Evolutionary conservation across 2,113 vertebrate species (phyloP), one percentile per base, ranked within the genome.

Genomic region (Conger conger): DNA sequence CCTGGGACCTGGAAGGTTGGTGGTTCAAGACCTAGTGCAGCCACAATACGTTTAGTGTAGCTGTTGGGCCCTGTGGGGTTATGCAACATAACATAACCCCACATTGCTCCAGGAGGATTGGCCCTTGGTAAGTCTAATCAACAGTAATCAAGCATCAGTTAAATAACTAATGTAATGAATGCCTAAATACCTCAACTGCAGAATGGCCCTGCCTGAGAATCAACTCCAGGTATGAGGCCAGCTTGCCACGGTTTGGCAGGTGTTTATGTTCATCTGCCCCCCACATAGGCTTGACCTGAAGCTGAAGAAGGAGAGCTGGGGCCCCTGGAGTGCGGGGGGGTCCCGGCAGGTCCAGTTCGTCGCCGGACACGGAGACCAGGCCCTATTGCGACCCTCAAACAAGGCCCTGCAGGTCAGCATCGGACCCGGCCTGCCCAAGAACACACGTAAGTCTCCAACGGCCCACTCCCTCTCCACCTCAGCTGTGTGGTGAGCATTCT

Each of bases 391-490:
- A 91, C 97, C 98, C 83, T 97, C 96, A 27, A 98, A 95, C 89
- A 99, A 99, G 90, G 96, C 96, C 91, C 95, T 99, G 93, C 98
- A 99, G 95, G 95, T 99, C 97, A 99, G 96, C 97, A 93, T 99
- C 0, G 98, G 98, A 40, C 96, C 96, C 0, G 98, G 98, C 53
- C 95, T 99, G 83, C 96, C 98, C 78, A 98, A 96, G 93, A 99
- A 99, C 84, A 95, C 97, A 78, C 97, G 98, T 99, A 90, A 96
- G 98, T 98, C 81, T 83, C 5, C 73, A 11, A 35, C 15, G 20
- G 6, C 8, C 79, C n/a, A n/a, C n/a, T n/a, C n/a, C n/a, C n/a
- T n/a, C n/a, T n/a, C n/a, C n/a, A n/a, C n/a, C n/a, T n/a, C n/a
- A n/a, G n/a, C n/a, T n/a, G n/a, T n/a, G n/a, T n/a, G n/a, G n/a